phyloP scores from a whole-genome alignment of 2,113 vertebrate genomes.

The Maylandia zebra region DNA sequence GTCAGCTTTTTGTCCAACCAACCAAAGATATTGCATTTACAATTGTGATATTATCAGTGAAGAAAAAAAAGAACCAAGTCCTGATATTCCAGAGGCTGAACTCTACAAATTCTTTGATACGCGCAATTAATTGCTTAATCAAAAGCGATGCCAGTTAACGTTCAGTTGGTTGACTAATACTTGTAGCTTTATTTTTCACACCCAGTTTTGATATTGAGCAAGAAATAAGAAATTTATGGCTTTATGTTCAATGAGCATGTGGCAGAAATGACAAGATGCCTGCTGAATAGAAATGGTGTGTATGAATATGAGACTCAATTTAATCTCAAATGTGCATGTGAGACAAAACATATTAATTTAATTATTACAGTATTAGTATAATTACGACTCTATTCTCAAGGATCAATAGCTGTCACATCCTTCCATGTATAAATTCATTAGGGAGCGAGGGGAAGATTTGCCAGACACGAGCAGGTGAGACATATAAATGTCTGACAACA shows the following conservation, averaged over 20 bases:
- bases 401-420: background rate
- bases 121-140: background rate
- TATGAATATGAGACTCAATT: background rate
- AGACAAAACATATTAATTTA: background rate
- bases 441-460: background rate
- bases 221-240: background rate
- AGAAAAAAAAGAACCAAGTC: background rate
- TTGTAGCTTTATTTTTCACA: background rate
- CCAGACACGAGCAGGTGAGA: constrained; percentile 12
- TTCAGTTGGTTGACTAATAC: background rate
- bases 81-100: background rate
- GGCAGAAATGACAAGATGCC: background rate
- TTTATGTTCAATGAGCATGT: background rate
- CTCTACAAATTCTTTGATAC: background rate
- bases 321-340: background rate
- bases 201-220: background rate
- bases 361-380: background rate
- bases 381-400: background rate
- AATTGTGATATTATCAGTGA: background rate
- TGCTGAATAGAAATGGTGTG: background rate
- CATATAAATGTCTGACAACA: background rate
- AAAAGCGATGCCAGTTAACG: background rate
- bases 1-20: background rate
- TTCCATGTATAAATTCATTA: background rate
- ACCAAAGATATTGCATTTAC: background rate